Evolutionary conservation across 1,140 invertebrate species (phyloP), one percentile per base, ranked within the genome.

Genomic region (Drosophila nebulosa): DNA sequence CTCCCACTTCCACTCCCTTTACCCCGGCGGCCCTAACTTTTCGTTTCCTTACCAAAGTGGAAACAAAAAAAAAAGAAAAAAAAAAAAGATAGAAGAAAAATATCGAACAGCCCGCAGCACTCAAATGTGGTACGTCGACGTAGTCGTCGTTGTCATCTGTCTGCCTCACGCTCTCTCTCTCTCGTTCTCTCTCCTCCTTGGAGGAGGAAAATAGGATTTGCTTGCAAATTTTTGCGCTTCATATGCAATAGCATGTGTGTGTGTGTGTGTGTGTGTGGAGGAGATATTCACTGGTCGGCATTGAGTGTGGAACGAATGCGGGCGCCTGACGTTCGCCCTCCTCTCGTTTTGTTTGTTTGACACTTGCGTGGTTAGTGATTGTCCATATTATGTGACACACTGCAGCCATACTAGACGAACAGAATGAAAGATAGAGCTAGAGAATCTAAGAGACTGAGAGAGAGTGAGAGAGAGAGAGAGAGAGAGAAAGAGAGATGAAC

Each of bases 311-410:
- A 50, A 26, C 26, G 27, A 39, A 46, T 66, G 56, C 32, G 36
- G 10, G 51, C 50, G 64, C 60, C 30, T 32, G 30, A 2, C 30
- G 30, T 10, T 39, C 30, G 30, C 30, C 50, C 64, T 66, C 50
- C 57, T 53, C 65, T 80, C 77, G 73, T 77, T 74, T 74, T 84
- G 77, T 84, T 85, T 84, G 73, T 80, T 84, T 84, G 80, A 80
- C 80, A 84, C 80, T 84, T 85, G 69, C 63, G 80, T 84, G 80
- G 80, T 70, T 80, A 77, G 62, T 79, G 80, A 84, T 77, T 74
- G 80, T 84, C 77, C 69, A 85, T 80, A 84, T 85, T 80, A 80
- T 84, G 80, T 85, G 80, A 77, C 76, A 77, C 59, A 62, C 62
- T 71, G 63, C 52, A 70, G 62, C 70, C 67, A 74, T 61, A 68